Evolutionary conservation across 2,797 vertebrate genomes (phyloP).

Genomic region (Mareca penelope): DNA sequence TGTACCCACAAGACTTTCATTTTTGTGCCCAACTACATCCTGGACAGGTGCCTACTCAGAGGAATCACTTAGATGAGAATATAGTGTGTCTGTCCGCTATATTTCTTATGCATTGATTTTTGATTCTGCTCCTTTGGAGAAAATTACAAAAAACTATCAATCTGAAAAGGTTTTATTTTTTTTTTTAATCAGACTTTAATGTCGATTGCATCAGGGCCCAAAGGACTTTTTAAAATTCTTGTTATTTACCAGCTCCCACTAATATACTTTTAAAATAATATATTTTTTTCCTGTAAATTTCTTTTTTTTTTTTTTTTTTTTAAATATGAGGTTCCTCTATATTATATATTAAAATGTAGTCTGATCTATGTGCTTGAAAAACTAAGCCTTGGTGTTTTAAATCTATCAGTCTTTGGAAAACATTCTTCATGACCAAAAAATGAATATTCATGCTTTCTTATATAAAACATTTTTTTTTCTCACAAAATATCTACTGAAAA

Average conservation of each 20-base stretch:
- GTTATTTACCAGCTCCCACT: background rate
- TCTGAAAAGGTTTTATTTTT: background rate
- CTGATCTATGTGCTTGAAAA: background rate
- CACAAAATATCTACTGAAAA: background rate
- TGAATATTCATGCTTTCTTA: conserved; percentile 8
- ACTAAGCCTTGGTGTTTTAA: background rate
- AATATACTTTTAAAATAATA: background rate
- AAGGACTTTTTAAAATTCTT: background rate
- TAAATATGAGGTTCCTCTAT: background rate
- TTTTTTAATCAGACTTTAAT: conserved; percentile 12
- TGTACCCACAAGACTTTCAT: background rate
- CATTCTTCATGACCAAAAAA: background rate
- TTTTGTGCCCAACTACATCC: background rate
- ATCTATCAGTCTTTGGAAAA: background rate
- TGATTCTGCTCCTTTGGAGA: background rate
- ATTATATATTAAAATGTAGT: background rate
- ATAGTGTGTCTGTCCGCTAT: background rate
- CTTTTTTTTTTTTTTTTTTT: background rate
- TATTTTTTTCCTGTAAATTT: background rate
- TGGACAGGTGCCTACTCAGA: background rate
- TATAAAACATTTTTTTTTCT: background rate
- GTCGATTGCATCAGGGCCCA: background rate
- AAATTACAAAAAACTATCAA: conserved; percentile 21
- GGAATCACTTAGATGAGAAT: background rate
- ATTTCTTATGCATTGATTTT: conserved; percentile 7